phyloP scores from a whole-genome alignment of 2,888 invertebrate species.

The Scaptomyza flava region DNA sequence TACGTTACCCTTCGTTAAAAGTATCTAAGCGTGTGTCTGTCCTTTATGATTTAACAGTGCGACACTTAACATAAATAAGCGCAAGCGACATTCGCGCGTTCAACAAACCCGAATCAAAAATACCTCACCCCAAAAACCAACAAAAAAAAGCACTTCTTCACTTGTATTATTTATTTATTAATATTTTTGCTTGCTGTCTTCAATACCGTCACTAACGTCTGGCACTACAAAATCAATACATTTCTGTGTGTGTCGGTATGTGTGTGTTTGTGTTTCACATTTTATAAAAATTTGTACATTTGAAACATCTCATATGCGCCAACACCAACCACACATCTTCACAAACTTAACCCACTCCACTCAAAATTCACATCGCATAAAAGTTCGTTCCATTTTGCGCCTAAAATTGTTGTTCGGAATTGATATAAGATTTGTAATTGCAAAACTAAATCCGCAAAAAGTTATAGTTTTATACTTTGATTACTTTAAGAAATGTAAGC shows the following conservation, averaged over 20 bases:
- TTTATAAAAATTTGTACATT: conserved; percentile 46
- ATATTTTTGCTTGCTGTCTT: conserved; percentile 39
- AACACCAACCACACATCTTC: conserved; percentile 49
- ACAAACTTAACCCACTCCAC: conserved; percentile 31
- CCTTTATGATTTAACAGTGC: conserved; percentile 47
- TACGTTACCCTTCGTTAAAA: conserved; percentile 34
- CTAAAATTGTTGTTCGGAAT: not conserved
- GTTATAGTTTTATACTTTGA: not conserved
- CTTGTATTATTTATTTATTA: conserved; percentile 43
- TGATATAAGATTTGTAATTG: not conserved
- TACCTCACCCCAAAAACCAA: conserved; percentile 10
- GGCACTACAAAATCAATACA: conserved; percentile 24
- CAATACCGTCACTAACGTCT: conserved; percentile 61
- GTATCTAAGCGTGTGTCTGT: conserved; percentile 41
- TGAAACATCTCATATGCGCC: conserved; percentile 47
- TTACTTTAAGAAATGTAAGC: not conserved
- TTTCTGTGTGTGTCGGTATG: conserved; percentile 27
- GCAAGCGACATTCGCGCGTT: conserved; percentile 37
- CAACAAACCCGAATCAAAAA: conserved; percentile 18
- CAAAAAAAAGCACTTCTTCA: conserved; percentile 17
- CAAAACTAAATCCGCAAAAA: not conserved
- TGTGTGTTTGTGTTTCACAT: conserved; percentile 42
- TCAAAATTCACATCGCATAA: conserved; percentile 37
- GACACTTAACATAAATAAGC: conserved; percentile 33
- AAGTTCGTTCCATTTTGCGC: conserved; percentile 31